Percentiles rank a stretch among this genome's conserved stretches.
Conservation (phyloP, 1,140 invertebrate genomes). For the Copidosoma floridanum region DNA sequence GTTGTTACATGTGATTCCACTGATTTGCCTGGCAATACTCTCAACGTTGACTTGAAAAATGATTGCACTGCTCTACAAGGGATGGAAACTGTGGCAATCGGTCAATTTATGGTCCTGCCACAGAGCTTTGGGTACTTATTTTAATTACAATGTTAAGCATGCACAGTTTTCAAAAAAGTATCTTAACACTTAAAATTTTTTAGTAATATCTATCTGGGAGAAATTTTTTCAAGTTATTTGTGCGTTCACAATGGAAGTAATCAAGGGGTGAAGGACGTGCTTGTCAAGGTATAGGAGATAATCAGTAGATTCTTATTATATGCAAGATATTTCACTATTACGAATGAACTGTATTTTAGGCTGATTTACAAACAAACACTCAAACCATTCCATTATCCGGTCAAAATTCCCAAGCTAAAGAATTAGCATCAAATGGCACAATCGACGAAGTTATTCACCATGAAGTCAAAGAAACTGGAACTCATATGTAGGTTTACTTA, state of each 20-base stretch:
- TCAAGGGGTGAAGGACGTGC: conserved; percentile 77
- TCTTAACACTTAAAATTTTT: too few relatives aligned
- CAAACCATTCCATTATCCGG: conserved; percentile 77
- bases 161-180: too few relatives aligned
- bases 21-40: conserved; percentile 78
- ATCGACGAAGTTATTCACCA: conserved; percentile 95
- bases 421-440: conserved; percentile 79
- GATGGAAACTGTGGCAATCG: conserved; percentile 78
- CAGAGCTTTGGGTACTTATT: conserved; percentile 94
- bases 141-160: too few relatives aligned
- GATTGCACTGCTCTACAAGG: conserved; percentile 76
- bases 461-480: conserved; percentile 97
- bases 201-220: conserved; percentile 84
- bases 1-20: conserved; percentile 79
- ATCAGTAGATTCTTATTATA: neutral
- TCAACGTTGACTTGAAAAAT: conserved; percentile 73
- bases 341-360: too few relatives aligned
- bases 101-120: conserved; percentile 87
- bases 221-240: conserved; percentile 97
- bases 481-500: conserved; percentile 76
- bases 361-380: conserved; percentile 89
- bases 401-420: conserved; percentile 63
- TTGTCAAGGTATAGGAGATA: conserved; percentile 69
- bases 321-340: too few relatives aligned
- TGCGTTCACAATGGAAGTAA: conserved; percentile 94